Base-by-base conservation (phyloP, 2,797 vertebrate species). In the Poecilia velifera region DNA sequence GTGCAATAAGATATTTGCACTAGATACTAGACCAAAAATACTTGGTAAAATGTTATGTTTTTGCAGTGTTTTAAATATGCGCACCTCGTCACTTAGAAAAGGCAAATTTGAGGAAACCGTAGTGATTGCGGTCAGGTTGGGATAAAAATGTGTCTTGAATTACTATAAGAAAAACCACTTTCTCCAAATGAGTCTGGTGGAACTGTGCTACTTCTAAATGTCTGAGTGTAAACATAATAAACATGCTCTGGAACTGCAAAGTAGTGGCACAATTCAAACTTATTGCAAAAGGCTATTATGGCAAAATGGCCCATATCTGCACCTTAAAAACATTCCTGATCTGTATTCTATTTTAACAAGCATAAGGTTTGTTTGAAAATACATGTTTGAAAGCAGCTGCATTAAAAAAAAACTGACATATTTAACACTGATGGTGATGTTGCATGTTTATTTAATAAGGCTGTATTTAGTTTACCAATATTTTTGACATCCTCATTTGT, bases 291-390 rank as follows among this genome's bases (percentile, higher is more conserved):
- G 66, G 41, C 31, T 76, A 72, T 72, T 57, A 36, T 45, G 16
- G 8, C 71, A 47, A 72, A 77, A 77, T 39, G 70, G 71, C 74
- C 73, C 47, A 4, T 13, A 76, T 76, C 74, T 77, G 49, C 31
- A 72, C 51, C 74, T n/a, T 41, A 62, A 82, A 78, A 86, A 39
- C 64, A 78, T 79, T 80, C 31, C 75, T 55, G 55, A 57, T 76
- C 31, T 3, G 46, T 74, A 39, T 25, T 64, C 1, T 36, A 18
- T 5, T 64, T 64, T 64, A 36, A 64, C 31, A 62, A 34, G 28
- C 28, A 0, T 62, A 10, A 62, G 14, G 28, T 62, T 31, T 34
- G 28, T 34, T 62, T 64, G 34, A 34, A 39, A 66, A 66, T 13
- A 66, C 34, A 66, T 39, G 8, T 66, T 39, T 66, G 8, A 36